Percentiles rank a stretch among this genome's conserved stretches.
Evolutionary conservation across 2,113 vertebrate genomes (phyloP).

Genomic region (Tricholaema leucomelas): DNA sequence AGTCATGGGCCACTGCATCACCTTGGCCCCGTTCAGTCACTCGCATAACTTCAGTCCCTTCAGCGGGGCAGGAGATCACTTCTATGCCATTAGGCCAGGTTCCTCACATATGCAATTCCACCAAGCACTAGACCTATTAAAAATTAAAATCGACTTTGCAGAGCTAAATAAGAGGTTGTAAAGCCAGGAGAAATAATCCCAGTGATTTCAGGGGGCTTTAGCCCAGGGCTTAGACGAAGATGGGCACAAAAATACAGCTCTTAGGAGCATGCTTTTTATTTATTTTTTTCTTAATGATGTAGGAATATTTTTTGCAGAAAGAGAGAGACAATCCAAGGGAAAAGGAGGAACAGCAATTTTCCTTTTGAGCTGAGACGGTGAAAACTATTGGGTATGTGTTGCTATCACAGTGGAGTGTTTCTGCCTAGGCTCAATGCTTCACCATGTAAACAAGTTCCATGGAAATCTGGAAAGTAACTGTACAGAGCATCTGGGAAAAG

Average conservation of each 20-base stretch:
- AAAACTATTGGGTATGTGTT: slow-evolving; percentile 16
- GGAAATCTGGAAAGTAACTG: slow-evolving; percentile 3
- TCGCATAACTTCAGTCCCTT: neutral
- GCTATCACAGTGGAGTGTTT: slow-evolving; percentile 29
- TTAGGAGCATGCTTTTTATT: neutral
- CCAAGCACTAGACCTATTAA: accelerated
- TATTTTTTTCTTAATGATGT: neutral
- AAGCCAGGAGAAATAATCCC: neutral
- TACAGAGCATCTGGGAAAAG: slow-evolving; percentile 37
- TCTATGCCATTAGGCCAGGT: neutral
- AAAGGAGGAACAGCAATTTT: neutral
- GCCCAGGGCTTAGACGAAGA: neutral
- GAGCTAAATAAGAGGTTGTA: neutral
- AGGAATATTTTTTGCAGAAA: slow-evolving; percentile 16
- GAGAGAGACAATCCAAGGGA: neutral
- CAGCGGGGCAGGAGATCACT: neutral
- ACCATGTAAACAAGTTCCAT: slow-evolving; percentile 33
- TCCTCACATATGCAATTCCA: neutral
- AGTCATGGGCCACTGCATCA: accelerated
- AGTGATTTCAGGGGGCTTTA: neutral
- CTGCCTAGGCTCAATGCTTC: neutral
- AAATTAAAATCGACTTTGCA: neutral
- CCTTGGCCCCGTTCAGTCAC: accelerated
- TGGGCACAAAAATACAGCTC: neutral
- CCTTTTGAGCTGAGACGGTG: slow-evolving; percentile 35